These are phyloP conservation scores for Phalanger gymnotis DNA, from an alignment of 2,797 vertebrate species.

Conservation along the genomic window DNA sequence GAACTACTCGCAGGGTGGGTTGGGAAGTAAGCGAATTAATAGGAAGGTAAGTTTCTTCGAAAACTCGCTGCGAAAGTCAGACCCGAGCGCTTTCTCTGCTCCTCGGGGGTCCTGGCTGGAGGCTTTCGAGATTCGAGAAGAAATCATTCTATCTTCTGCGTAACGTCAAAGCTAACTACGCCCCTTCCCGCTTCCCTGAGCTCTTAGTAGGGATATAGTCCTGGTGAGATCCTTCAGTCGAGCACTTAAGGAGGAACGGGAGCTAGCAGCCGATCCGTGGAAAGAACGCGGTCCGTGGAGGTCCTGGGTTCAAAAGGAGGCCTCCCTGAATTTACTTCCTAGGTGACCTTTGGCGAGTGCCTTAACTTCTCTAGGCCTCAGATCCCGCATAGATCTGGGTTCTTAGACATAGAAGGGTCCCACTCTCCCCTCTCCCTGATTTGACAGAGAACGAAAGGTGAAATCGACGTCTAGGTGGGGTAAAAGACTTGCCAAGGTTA, in stretches of 20 bases:
- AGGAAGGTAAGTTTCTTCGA: neutral
- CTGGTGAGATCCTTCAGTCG: neutral
- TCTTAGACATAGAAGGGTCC: neutral
- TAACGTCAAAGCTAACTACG: neutral
- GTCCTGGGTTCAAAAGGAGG: neutral
- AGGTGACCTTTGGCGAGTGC: neutral
- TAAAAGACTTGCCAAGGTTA: neutral
- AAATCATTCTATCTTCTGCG: neutral
- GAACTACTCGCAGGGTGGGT: neutral
- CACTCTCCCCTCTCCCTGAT: neutral
- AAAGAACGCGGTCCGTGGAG: neutral
- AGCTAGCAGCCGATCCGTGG: accelerated
- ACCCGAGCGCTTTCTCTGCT: neutral
- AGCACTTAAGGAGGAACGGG: neutral
- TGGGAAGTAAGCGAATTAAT: neutral
- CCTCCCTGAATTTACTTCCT: neutral
- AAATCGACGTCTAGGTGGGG: neutral
- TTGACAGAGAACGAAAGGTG: neutral
- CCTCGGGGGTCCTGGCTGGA: neutral
- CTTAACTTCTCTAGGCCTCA: neutral
- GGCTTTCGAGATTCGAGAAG: neutral
- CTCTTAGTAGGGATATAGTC: neutral
- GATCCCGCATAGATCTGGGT: neutral
- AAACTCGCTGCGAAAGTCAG: neutral
- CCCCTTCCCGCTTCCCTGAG: neutral